Evolutionary conservation across 2,113 vertebrate species (phyloP).

Genomic region (Platysternon megacephalum): DNA sequence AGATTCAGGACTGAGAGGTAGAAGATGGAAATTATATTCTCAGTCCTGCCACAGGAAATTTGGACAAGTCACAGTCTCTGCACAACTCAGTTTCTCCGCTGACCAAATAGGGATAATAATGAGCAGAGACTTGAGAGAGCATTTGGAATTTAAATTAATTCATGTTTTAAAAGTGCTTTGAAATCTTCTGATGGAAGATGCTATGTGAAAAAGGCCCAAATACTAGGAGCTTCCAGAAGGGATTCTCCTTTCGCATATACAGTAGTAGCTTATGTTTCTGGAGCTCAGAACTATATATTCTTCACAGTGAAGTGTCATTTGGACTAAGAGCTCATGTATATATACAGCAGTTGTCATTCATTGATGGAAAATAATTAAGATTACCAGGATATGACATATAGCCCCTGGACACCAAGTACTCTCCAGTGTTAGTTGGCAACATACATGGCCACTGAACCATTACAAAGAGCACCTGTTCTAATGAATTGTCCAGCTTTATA

Average conservation of each 20-base stretch:
- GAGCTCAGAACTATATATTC: background rate
- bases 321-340: constrained; percentile 17
- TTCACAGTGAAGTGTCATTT: background rate
- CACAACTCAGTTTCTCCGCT: background rate
- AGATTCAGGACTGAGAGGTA: background rate
- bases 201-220: background rate
- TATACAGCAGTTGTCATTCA: background rate
- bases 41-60: background rate
- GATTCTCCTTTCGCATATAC: background rate
- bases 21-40: background rate
- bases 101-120: background rate
- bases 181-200: background rate
- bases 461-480: background rate
- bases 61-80: background rate
- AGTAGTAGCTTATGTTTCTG: background rate
- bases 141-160: background rate
- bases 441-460: background rate
- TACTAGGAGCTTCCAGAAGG: background rate
- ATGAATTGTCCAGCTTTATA: background rate
- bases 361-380: background rate
- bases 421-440: background rate
- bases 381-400: constrained; percentile 14
- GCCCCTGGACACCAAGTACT: background rate
- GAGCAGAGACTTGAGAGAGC: background rate
- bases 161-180: background rate